phyloP scores from a whole-genome alignment of 2,113 vertebrate genomes.

The Promerops cafer region DNA sequence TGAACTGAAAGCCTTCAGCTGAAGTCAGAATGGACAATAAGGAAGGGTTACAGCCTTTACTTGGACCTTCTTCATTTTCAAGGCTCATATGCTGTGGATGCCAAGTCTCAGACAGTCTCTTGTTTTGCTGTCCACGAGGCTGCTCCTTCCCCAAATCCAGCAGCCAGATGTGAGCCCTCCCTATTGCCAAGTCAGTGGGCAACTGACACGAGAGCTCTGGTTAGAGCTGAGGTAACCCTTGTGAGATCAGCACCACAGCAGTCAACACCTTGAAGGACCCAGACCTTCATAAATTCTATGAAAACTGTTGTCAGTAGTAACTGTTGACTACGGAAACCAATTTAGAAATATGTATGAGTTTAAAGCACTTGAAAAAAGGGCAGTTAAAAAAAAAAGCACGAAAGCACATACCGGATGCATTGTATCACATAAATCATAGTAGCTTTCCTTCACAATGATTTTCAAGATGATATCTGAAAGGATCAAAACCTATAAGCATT shows the following conservation, averaged over 20 bases:
- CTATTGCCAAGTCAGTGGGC: not conserved
- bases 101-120: not conserved
- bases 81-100: not conserved
- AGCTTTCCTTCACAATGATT: conserved; percentile 17
- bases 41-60: not conserved
- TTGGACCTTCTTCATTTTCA: not conserved
- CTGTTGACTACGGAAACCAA: not conserved
- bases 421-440: not conserved
- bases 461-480: conserved; percentile 45
- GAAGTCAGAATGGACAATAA: not conserved
- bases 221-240: not conserved
- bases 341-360: not conserved
- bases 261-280: not conserved
- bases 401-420: not conserved
- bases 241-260: not conserved
- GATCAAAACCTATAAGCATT: conserved; percentile 38
- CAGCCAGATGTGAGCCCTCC: not conserved
- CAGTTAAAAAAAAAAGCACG: not conserved
- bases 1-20: not conserved
- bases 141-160: not conserved
- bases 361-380: conserved; percentile 33
- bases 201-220: not conserved
- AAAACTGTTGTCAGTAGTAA: not conserved
- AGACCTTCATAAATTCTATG: not conserved
- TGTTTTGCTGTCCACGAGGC: not conserved